A percentile compares a stretch with the other conserved stretches of the same genome.
Conservation (phyloP, 2,888 invertebrate species). For the Drosophila nigritarsus region DNA sequence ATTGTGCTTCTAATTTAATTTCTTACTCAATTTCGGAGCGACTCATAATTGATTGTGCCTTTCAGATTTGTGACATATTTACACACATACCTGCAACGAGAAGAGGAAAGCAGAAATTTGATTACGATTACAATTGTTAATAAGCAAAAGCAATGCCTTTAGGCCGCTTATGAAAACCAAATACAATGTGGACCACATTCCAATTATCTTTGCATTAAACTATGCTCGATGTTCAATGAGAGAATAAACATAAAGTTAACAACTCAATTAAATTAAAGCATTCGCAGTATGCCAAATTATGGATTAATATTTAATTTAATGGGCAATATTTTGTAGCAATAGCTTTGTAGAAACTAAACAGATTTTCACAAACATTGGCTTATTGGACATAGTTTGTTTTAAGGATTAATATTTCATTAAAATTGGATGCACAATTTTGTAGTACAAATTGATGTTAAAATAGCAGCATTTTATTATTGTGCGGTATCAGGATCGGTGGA, state of each 20-base stretch:
- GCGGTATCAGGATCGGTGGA: background rate
- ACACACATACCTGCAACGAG: slow-evolving; percentile 64
- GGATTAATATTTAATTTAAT: background rate
- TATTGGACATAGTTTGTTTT: background rate
- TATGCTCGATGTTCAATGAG: background rate
- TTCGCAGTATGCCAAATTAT: background rate
- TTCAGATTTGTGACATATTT: slow-evolving; percentile 49
- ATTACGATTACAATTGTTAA: slow-evolving; percentile 54
- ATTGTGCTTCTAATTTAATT: slow-evolving; percentile 58
- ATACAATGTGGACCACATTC: background rate
- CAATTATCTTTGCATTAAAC: background rate
- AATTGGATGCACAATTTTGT: background rate
- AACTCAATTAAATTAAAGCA: background rate
- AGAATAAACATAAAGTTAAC: background rate
- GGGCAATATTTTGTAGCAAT: background rate
- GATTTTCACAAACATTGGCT: background rate
- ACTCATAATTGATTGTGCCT: slow-evolving; percentile 43
- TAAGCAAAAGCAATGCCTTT: slow-evolving; percentile 11
- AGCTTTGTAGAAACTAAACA: background rate
- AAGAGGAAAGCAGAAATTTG: slow-evolving; percentile 38
- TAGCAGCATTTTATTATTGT: background rate
- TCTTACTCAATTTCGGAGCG: slow-evolving; percentile 65
- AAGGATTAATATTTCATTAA: background rate
- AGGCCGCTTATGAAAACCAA: background rate
- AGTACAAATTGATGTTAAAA: background rate